Evolutionary conservation across 2,113 vertebrate genomes (phyloP).

Genomic region (Apeltes quadracus): DNA sequence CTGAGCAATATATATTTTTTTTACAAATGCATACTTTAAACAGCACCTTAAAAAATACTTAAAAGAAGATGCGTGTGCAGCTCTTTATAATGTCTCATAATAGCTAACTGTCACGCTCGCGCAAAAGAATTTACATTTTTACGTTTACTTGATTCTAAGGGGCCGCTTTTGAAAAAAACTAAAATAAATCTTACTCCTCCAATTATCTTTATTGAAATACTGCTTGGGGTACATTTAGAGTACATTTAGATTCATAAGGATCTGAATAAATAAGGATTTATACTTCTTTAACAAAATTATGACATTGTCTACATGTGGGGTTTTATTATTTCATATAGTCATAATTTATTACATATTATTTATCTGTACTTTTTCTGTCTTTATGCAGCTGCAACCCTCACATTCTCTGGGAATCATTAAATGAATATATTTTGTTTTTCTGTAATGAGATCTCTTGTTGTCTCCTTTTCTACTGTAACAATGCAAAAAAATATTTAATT

Average conservation of each 20-base stretch:
- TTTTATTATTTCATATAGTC: neutral
- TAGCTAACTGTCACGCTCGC: neutral
- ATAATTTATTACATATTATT: neutral
- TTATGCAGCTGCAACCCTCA: neutral
- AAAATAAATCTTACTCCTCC: neutral
- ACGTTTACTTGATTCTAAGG: neutral
- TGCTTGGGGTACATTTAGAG: neutral
- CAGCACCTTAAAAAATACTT: neutral
- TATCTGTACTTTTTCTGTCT: neutral
- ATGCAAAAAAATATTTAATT: neutral
- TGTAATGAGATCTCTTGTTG: neutral
- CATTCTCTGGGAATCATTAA: neutral
- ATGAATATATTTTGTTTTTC: neutral
- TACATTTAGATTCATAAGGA: neutral
- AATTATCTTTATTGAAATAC: neutral
- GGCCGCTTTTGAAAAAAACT: neutral
- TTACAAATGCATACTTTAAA: neutral
- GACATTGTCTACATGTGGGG: neutral
- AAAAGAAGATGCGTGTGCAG: neutral
- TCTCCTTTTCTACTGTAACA: neutral
- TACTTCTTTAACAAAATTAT: neutral
- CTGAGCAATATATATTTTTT: neutral
- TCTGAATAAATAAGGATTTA: neutral
- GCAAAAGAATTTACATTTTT: neutral
- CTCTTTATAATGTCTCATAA: neutral